Base-by-base conservation (phyloP, 1,140 invertebrate species). In the Pararge aegeria region DNA sequence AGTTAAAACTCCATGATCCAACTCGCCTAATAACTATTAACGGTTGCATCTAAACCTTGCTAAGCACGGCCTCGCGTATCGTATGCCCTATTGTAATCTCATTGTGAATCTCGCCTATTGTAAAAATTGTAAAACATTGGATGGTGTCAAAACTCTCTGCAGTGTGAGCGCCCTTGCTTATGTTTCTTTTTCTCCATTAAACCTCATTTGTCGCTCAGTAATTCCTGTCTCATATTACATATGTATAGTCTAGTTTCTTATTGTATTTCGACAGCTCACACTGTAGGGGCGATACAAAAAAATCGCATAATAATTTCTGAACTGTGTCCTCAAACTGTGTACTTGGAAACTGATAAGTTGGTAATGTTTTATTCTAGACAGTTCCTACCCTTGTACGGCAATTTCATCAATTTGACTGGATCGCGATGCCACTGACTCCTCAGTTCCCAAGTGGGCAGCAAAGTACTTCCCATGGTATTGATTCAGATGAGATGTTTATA, bases 401-500 rank as follows among this genome's bases (percentile, higher is more conserved):
- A 56, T 83, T 80, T 85, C 55, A 84, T 64, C 48, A 63, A 61
- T 78, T 70, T 83, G 83, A 87, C 81, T 66, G 62, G 58, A 69
- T 56, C 53, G 60, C 61, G 64, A 63, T 59, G 55, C 56, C 69
- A 51, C 56, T 44, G 48, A 34, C 55, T 58, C 46, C 44, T 52
- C 60, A 61, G 60, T 61, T 60, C 65, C 60, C 57, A 64, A 60
- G 34, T 44, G 48, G 40, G 56, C 18, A 48, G 18, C 60, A 52
- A 63, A 44, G 56, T 61, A 38, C 55, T 37, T 42, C 55, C 59
- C 66, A 55, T 73, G 7, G 72, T 69, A 72, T 73, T 71, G 71
- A 84, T 86, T 85, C 82, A 83, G 83, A 83, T 83, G 81, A 87
- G 86, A 87, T 87, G 75, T 85, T 79, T 89, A 80, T 83, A 87